Evolutionary conservation across 2,888 invertebrate species (phyloP).

Genomic region (Xanthorhoe spadicearia): DNA sequence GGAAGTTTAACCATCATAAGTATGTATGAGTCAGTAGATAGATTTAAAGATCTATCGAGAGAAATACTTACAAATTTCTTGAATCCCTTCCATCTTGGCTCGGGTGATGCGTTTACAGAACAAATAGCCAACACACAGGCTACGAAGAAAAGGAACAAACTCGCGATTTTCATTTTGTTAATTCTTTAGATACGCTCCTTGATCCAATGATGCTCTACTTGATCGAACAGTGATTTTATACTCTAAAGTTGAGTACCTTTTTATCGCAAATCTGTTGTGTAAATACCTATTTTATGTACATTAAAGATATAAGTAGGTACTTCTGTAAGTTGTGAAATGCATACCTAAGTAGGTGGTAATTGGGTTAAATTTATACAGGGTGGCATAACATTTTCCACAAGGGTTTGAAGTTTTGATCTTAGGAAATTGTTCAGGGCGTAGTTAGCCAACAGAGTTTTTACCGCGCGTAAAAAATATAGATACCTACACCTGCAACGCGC

Average conservation of each 20-base stretch:
- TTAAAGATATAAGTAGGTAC: slow-evolving; percentile 1
- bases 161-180: slow-evolving; percentile 56
- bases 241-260: slow-evolving; percentile 15
- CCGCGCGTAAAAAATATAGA: no score
- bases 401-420: no score
- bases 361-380: background rate
- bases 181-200: slow-evolving; percentile 13
- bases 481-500: no score
- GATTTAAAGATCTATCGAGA: no score
- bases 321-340: slow-evolving; percentile 13
- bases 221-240: slow-evolving; percentile 31
- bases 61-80: slow-evolving; percentile 27
- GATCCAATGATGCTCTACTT: slow-evolving; percentile 27
- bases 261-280: slow-evolving; percentile 25
- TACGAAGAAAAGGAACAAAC: slow-evolving; percentile 47
- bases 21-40: no score
- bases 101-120: slow-evolving; percentile 50
- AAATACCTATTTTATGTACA: slow-evolving; percentile 22
- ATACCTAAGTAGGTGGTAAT: background rate
- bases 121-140: slow-evolving; percentile 45
- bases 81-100: slow-evolving; percentile 56
- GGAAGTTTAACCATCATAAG: no score
- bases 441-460: no score
- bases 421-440: no score
- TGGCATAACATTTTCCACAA: no score